These are phyloP conservation scores for Puntigrus tetrazona DNA, from an alignment of 2,113 vertebrate genomes.

Conservation along the genomic window DNA sequence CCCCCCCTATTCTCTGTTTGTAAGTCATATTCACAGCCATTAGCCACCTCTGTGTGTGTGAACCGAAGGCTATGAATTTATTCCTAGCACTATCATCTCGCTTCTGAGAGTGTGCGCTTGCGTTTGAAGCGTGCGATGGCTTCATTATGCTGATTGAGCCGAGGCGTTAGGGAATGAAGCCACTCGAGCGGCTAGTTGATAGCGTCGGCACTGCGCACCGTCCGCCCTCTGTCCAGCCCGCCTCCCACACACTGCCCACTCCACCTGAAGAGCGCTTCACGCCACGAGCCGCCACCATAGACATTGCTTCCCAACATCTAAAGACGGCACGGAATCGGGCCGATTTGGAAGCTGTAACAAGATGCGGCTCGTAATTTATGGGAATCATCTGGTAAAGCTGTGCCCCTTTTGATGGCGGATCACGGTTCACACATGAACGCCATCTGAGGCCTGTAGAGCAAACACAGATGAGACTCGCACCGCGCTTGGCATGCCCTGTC, in stretches of 20 bases:
- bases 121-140: slow-evolving; percentile 22
- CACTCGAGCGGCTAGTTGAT: slow-evolving; percentile 50
- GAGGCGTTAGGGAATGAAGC: slow-evolving; percentile 25
- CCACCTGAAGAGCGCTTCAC: slow-evolving; percentile 46
- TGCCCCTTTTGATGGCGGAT: slow-evolving; percentile 31
- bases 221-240: neutral
- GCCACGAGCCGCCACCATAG: neutral
- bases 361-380: slow-evolving; percentile 29
- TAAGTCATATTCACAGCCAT: slow-evolving; percentile 40
- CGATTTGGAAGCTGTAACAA: slow-evolving; percentile 34
- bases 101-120: slow-evolving; percentile 18
- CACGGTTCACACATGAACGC: neutral
- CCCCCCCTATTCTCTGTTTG: slow-evolving; percentile 48
- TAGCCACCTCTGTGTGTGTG: slow-evolving; percentile 30
- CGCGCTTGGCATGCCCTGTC: neutral
- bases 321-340: neutral
- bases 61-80: slow-evolving; percentile 35
- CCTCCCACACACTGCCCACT: slow-evolving; percentile 45
- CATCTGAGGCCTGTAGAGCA: slow-evolving; percentile 43
- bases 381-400: slow-evolving; percentile 44
- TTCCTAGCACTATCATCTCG: slow-evolving; percentile 42
- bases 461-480: slow-evolving; percentile 44
- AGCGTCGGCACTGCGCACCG: slow-evolving; percentile 38
- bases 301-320: neutral
- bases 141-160: slow-evolving; percentile 44